Base-by-base conservation (phyloP, 2,797 vertebrate species). In the Poecilia picta region DNA sequence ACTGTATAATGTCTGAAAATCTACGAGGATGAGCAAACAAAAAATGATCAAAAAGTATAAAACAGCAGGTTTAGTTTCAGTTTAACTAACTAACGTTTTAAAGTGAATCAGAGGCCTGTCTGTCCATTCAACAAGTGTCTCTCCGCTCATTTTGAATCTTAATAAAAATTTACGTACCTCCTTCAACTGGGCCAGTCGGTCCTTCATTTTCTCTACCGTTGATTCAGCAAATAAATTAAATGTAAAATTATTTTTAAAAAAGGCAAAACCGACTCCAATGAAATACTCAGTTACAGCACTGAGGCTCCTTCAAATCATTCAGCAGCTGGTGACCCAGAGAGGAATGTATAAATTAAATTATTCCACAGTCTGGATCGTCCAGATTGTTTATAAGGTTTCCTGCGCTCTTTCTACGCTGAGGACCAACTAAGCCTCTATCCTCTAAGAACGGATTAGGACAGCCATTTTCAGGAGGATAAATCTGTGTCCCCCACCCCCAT, bases 131-230 rank as follows among this genome's bases (percentile, higher is more conserved):
- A 73, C 85, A 80, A 73, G 79, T 85, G 78, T 46, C n/a, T 36
- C 36, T 45, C 16, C n/a, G 41, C 28, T 46, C 4, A 45, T 23
- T 74, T 28, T 25, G 20, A 71, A n/a, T 28, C 16, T 36, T 39
- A 62, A 5, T 11, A 36, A 59, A 36, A 39, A 76, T 33, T 11
- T 31, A 31, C 89, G 71, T 90, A 96, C 96, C 94, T 95, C 94
- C 74, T 96, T 96, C 80, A 96, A 89, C 81, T 96, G 96, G 2
- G 95, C 95, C 89, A 96, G 88, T 70, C 96, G 93, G 81, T 96
- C 96, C 89, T 96, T 96, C 96, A 96, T 96, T 62, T 88, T 94
- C 36, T 79, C 1, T 49, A 55, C 57, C 70, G 46, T 23, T 18
- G 16, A 16, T 51, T 68, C 62, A 80, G 72, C 46, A 5, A 28